Percentiles rank a stretch among this genome's conserved stretches.
phyloP scores from a whole-genome alignment of 2,113 vertebrate species.

The Pterocles burchelli region DNA sequence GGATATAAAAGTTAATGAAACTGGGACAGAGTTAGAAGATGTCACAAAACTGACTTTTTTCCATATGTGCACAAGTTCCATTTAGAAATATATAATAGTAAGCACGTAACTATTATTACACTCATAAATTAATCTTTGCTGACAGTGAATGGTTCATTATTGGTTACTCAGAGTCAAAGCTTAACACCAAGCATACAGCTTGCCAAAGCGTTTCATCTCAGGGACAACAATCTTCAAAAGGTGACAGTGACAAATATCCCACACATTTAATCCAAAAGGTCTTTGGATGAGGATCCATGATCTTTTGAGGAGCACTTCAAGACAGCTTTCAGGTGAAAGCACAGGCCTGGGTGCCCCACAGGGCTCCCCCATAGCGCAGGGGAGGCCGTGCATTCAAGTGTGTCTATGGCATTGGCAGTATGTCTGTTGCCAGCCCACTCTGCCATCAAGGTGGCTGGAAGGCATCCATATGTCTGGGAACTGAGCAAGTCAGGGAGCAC shows the following conservation, averaged over 20 bases:
- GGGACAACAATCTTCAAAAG: not conserved
- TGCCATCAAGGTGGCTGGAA: not conserved
- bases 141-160: conserved; percentile 26
- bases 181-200: not conserved
- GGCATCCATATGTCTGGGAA: not conserved
- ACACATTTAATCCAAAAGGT: not conserved
- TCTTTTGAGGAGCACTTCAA: not conserved
- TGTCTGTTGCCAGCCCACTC: not conserved
- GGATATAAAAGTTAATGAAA: conserved; percentile 57
- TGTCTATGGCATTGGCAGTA: not conserved
- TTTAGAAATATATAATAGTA: conserved; percentile 11
- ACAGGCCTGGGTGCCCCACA: not conserved
- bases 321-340: not conserved
- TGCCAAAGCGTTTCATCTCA: conserved; percentile 14
- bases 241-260: not conserved
- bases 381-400: not conserved
- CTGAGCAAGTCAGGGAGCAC: not conserved
- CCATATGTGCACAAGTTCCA: not conserved
- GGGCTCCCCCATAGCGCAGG: not conserved
- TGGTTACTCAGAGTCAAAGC: not conserved
- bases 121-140: conserved; percentile 48
- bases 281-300: not conserved
- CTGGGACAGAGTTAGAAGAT: conserved; percentile 14
- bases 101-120: not conserved
- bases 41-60: conserved; percentile 23